Evolutionary conservation across 2,113 vertebrate genomes (phyloP).

Genomic region (Eretmochelys imbricata): DNA sequence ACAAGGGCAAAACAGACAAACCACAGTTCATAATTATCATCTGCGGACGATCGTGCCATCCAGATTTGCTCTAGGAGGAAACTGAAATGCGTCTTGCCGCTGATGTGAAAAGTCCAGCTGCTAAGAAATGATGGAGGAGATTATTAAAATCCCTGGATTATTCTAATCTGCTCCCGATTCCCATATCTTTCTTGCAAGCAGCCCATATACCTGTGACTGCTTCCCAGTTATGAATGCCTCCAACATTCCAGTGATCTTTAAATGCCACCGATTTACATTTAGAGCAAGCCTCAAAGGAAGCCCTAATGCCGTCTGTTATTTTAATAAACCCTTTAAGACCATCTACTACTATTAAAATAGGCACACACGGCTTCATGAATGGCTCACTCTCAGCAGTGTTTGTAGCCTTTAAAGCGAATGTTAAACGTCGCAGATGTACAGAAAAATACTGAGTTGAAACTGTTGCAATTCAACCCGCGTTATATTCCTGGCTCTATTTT

Average conservation of each 20-base stretch:
- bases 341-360: background rate
- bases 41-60: background rate
- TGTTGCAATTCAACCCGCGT: background rate
- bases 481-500: background rate
- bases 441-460: background rate
- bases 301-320: background rate
- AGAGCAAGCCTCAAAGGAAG: background rate
- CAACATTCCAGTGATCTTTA: background rate
- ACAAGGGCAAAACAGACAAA: background rate
- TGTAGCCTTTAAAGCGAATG: slow-evolving; percentile 1
- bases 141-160: background rate
- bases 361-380: background rate
- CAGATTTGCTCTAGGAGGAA: background rate
- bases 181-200: background rate
- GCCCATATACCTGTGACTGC: background rate
- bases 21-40: background rate
- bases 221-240: background rate
- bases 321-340: slow-evolving; percentile 11
- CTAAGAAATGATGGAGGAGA: background rate
- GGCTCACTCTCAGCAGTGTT: slow-evolving; percentile 1
- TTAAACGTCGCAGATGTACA: background rate
- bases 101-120: background rate
- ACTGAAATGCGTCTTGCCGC: background rate
- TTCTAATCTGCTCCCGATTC: background rate
- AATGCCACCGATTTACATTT: background rate